These are phyloP conservation scores for Podarcis raffonei DNA, from an alignment of 2,113 vertebrate genomes.

Conservation along the genomic window DNA sequence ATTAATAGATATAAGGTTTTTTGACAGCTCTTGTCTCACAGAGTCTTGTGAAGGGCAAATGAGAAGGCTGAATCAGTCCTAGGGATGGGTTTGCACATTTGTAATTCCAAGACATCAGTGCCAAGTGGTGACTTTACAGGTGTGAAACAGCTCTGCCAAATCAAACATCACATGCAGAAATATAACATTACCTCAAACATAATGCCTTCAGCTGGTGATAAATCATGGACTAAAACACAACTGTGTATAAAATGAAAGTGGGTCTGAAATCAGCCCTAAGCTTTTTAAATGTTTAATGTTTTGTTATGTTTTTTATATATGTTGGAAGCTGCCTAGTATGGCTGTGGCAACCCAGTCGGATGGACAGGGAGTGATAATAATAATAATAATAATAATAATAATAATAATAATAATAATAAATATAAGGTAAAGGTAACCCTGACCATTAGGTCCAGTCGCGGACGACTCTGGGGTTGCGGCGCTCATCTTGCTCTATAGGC, in stretches of 20 bases:
- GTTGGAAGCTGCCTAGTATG: neutral
- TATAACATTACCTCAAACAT: neutral
- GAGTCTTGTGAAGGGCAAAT: neutral
- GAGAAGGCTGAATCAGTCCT: neutral
- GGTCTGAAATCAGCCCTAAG: constrained; percentile 4
- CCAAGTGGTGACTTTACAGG: no score
- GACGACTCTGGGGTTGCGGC: no score
- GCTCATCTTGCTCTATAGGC: no score
- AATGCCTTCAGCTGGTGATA: neutral
- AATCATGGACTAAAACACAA: neutral
- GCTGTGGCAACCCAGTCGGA: neutral
- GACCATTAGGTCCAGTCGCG: no score
- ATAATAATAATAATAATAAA: no score
- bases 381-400: no score
- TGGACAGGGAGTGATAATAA: no score
- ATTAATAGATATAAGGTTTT: no score
- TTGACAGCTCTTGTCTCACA: no score
- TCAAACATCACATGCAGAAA: neutral
- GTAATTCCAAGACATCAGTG: neutral
- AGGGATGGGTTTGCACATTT: neutral
- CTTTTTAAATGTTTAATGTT: neutral
- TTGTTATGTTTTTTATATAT: neutral
- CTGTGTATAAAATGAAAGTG: neutral
- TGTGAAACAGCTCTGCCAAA: neutral
- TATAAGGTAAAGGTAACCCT: no score